phyloP scores from a whole-genome alignment of 2,888 invertebrate species.

The Pseudococcus viburni region DNA sequence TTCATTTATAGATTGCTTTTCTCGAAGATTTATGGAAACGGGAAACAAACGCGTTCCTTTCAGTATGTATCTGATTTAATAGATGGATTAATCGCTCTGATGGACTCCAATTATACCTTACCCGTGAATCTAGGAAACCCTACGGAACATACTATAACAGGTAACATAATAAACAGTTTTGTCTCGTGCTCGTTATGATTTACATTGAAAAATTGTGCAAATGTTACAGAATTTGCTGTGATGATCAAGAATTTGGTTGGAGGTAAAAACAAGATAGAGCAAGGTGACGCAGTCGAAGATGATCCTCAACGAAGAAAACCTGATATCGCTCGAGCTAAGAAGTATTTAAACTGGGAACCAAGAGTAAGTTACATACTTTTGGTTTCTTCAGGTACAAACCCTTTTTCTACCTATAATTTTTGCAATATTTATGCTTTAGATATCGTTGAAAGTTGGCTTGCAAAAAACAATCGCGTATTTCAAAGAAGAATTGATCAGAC shows the following conservation, averaged over 20 bases:
- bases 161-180: conserved; percentile 71
- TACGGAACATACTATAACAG: conserved; percentile 95
- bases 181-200: not conserved
- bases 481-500: conserved; percentile 81
- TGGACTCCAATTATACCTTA: conserved; percentile 92
- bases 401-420: not conserved
- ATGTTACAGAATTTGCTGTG: conserved; percentile 83
- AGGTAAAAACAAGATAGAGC: conserved; percentile 86
- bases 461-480: conserved; percentile 95
- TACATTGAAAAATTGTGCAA: not conserved
- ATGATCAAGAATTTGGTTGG: conserved; percentile 89
- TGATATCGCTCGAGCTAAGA: conserved; percentile 90
- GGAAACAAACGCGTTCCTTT: conserved; percentile 94
- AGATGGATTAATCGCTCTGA: conserved; percentile 91
- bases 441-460: conserved; percentile 87
- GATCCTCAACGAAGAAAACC: conserved; percentile 96
- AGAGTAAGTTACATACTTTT: conserved; percentile 75
- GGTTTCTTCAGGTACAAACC: conserved; percentile 5
- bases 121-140: conserved; percentile 99
- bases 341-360: conserved; percentile 91
- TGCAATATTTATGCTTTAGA: conserved; percentile 72
- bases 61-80: conserved; percentile 98
- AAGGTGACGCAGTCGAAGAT: conserved; percentile 90
- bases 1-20: conserved; percentile 68
- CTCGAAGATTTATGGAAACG: conserved; percentile 84